Evolutionary conservation across 2,888 invertebrate species (phyloP), one percentile per base, ranked within the genome.

Genomic region (Eutolmus rufibarbis): DNA sequence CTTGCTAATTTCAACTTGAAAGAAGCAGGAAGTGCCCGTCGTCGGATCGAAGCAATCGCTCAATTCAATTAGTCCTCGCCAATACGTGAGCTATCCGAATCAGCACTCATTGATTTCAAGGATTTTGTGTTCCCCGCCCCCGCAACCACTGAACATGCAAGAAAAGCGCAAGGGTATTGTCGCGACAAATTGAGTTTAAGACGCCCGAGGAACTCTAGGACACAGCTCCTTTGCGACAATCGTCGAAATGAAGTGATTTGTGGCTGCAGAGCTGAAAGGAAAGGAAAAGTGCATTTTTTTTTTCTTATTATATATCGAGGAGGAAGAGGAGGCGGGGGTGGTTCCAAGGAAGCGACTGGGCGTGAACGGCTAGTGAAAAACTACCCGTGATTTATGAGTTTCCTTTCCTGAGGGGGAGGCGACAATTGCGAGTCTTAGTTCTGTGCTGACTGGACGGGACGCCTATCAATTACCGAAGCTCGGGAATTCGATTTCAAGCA

Each of bases 111-210:
- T 82, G 57, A 66, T 66, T 81, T 56, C 51, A 8, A 56, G 43
- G 78, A 78, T n/a, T 34, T 43, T 19, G 23, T 43, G 9, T 23
- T 7, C 1, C 23, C 19, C 40, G 9, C 4, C 78, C 19, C 9
- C 37, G 19, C 3, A 43, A 7, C 28, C 46, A 43, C 40, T 43
- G n/a, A 76, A n/a, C n/a, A 76, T 37, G n/a, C n/a, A 79, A 79
- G 28, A 43, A 78, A 78, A 43, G 2, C 43, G 46, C 57, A 34
- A 19, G 16, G 57, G n/a, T 12, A 19, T 34, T 66, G 57, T 57
- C 57, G 82, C 82, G 57, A 34, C 82, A 82, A 82, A 82, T 82
- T 82, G 66, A 82, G 56, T 51, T 81, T 81, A 81, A 34, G 81
- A 81, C 16, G 43, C 37, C 76, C 56, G 46, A 28, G 16, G 19